Evolutionary conservation across 2,113 vertebrate species (phyloP).

Genomic region (Salvelinus sp.): DNA sequence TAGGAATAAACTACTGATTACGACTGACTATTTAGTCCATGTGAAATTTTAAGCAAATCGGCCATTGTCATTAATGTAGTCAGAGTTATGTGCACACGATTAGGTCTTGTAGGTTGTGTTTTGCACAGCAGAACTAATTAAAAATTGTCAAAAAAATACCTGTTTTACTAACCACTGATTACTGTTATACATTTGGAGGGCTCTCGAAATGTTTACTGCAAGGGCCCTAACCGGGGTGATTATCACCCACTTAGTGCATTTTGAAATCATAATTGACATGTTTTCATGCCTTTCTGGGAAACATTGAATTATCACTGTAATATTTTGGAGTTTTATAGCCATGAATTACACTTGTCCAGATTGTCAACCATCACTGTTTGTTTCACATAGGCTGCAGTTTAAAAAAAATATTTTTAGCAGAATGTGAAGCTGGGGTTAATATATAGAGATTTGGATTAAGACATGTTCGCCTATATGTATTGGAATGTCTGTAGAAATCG

Average conservation of each 20-base stretch:
- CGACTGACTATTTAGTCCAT: conserved; percentile 13
- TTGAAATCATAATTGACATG: conserved; percentile 21
- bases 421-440: too few species aligned
- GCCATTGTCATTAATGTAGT: conserved; percentile 21
- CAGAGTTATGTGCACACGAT: not conserved
- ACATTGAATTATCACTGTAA: not conserved
- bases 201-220: conserved; percentile 44
- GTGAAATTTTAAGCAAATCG: too few species aligned
- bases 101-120: conserved; percentile 2
- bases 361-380: too few species aligned
- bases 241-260: conserved; percentile 35
- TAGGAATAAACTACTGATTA: conserved; percentile 26
- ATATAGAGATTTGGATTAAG: too few species aligned
- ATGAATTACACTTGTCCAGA: too few species aligned
- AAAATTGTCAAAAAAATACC: not conserved
- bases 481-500: too few species aligned
- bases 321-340: too few species aligned
- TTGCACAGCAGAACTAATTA: conserved; percentile 11
- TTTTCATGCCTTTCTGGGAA: conserved; percentile 7
- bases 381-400: too few species aligned
- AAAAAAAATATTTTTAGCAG: too few species aligned
- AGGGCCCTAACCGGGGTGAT: conserved; percentile 33
- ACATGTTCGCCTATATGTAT: too few species aligned
- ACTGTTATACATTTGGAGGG: conserved; percentile 33
- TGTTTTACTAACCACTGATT: conserved; percentile 23